These are phyloP conservation scores for Pavo muticus DNA, from an alignment of 2,113 vertebrate genomes.

Conservation along the genomic window DNA sequence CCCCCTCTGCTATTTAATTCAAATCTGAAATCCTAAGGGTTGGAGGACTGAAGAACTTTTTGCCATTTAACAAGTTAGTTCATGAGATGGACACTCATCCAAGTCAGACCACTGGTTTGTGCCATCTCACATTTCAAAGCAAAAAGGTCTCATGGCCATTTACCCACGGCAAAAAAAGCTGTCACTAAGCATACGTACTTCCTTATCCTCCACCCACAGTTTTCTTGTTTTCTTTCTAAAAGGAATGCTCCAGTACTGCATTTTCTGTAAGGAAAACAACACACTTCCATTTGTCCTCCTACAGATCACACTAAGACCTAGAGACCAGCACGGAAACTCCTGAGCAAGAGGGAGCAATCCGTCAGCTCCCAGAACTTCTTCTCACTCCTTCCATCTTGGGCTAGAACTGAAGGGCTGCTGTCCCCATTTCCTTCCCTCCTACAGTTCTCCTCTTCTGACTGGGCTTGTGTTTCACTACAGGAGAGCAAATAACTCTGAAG, in stretches of 20 bases:
- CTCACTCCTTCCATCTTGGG: background rate
- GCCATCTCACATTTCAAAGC: background rate
- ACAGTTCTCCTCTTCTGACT: background rate
- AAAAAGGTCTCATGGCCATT: background rate
- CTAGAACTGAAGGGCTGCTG: background rate
- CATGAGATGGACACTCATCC: background rate
- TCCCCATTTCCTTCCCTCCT: background rate
- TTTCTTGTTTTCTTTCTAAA: background rate
- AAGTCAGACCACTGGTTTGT: background rate
- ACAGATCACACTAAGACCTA: background rate
- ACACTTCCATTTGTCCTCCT: slow-evolving; percentile 39
- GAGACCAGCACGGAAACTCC: background rate
- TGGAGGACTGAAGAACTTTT: background rate
- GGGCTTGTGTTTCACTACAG: slow-evolving; percentile 34
- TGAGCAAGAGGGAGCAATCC: background rate
- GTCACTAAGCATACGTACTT: background rate
- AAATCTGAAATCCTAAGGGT: background rate
- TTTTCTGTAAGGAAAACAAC: slow-evolving; percentile 22
- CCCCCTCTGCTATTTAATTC: background rate
- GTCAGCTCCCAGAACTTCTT: slow-evolving; percentile 17
- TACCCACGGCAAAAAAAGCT: background rate
- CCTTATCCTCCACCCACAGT: background rate
- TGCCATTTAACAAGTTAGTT: background rate
- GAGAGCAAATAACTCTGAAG: slow-evolving; percentile 77
- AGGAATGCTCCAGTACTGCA: slow-evolving; percentile 2